Evolutionary conservation across 1,140 invertebrate species (phyloP).

Genomic region (Penaeus vannamei): DNA sequence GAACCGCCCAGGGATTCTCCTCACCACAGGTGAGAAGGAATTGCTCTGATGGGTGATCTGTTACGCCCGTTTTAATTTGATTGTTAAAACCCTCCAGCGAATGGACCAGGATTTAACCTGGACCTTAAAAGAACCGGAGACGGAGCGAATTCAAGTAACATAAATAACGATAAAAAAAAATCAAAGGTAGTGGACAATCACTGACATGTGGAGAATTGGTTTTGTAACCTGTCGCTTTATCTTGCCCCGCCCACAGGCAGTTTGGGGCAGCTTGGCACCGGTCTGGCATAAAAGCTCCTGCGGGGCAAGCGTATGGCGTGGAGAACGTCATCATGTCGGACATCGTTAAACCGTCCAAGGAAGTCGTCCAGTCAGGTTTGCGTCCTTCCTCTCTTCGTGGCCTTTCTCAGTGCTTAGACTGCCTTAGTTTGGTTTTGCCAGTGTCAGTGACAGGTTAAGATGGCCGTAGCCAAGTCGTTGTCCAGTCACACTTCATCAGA

Average conservation of each 20-base stretch:
- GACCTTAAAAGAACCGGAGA: too few relatives aligned
- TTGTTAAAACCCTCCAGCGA: too few relatives aligned
- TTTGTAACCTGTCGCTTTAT: neutral
- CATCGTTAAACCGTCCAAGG: conserved; percentile 85
- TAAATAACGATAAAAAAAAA: too few relatives aligned
- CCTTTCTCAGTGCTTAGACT: conserved; percentile 71
- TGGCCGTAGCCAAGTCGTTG: neutral
- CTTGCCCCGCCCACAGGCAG: conserved; percentile 74
- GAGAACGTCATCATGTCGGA: conserved; percentile 92
- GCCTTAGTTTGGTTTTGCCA: conserved; percentile 67
- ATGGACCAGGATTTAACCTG: too few relatives aligned
- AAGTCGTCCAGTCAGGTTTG: conserved; percentile 77
- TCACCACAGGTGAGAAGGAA: conserved; percentile 5
- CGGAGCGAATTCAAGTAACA: too few relatives aligned
- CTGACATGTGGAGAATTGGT: conserved; percentile 68
- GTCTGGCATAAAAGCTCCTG: conserved; percentile 83
- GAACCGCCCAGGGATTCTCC: conserved; percentile 4
- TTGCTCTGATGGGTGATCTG: neutral
- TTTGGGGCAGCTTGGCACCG: conserved; percentile 87
- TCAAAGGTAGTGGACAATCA: neutral
- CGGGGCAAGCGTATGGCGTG: conserved; percentile 84
- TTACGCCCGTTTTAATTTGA: too few relatives aligned
- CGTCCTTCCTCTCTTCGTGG: neutral
- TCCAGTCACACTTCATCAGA: neutral
- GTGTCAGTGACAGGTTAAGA: conserved; percentile 71